Base-by-base conservation (phyloP, 2,888 invertebrate genomes). In the Aporophyla lueneburgensis region DNA sequence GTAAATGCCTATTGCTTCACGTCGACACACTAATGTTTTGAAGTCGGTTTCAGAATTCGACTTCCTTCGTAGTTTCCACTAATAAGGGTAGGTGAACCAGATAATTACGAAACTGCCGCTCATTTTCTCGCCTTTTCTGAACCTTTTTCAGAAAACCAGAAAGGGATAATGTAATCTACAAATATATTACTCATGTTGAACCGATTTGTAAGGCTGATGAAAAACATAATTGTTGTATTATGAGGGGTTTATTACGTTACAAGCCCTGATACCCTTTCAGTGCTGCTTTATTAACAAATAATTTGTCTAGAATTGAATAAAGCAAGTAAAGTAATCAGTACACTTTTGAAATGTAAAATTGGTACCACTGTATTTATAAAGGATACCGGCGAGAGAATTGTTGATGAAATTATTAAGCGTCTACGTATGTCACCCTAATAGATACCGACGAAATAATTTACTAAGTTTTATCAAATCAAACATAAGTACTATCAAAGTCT, bases 121-220 rank as follows among this genome's bases (percentile, higher is more conserved):
- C 61, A 7, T 74, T 80, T 80, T 51, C 68, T 61, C 61, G 43
- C 61, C 79, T 77, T 80, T 70, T 77, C 58, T 67, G 59, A 80
- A 74, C 54, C 68, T 71, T 71, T 71, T 74, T 70, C 56, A 40
- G 53, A 68, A 83, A 76, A 65, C 66, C 70, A 80, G 74, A 85
- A 86, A 80, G 78, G 86, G 81, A 79, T 84, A 86, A 85, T 65
- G 40, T 74, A 69, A 86, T 84, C 59, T 70, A 67, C 53, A 21
- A 74, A 67, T 67, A 63, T 67, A 76, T 76, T 71, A 68, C 61
- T 76, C 74, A 85, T 83, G 77, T 75, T 76, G 63, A 78, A 81
- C 74, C 66, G 71, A 79, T 83, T 83, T 75, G 77, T 78, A 73
- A 83, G 83, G 71, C 72, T 63, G n/a, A 75, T 86, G 68, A 63